These are phyloP conservation scores for Discoglossus pictus DNA, from an alignment of 2,797 vertebrate species.

Conservation along the genomic window DNA sequence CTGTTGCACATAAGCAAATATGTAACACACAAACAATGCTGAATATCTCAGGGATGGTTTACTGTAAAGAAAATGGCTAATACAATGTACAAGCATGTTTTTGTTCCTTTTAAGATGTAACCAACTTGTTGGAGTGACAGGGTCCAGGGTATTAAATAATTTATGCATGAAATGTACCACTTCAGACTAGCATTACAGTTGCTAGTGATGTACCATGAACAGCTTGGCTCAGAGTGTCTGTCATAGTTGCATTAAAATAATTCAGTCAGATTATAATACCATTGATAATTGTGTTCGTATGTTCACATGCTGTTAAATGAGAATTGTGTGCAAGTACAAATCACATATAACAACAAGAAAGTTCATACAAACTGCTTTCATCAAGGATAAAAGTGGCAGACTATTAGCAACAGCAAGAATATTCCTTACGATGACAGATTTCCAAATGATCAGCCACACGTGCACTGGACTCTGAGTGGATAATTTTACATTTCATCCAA, in stretches of 20 bases:
- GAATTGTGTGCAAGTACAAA: conserved; percentile 6
- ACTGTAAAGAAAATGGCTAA: no score
- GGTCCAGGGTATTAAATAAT: no score
- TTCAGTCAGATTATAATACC: not conserved
- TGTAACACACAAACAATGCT: no score
- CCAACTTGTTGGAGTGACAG: no score
- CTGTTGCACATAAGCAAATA: no score
- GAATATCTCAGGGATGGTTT: no score
- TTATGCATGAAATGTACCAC: no score
- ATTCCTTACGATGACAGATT: no score
- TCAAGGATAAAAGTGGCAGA: conserved; percentile 2
- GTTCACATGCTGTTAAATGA: conserved; percentile 1
- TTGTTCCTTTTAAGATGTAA: no score
- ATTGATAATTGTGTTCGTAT: conserved; percentile 9
- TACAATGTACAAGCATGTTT: no score
- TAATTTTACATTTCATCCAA: no score
- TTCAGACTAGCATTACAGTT: not conserved
- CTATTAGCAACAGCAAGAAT: not conserved
- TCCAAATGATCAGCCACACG: not conserved
- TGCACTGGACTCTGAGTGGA: not conserved
- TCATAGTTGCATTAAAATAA: not conserved
- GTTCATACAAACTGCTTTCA: not conserved
- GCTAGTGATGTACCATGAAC: not conserved
- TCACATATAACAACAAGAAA: conserved; percentile 8
- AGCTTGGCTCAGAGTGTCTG: not conserved